Conservation (phyloP, 1,140 invertebrate species). For the Atopsyche davidsoni region DNA sequence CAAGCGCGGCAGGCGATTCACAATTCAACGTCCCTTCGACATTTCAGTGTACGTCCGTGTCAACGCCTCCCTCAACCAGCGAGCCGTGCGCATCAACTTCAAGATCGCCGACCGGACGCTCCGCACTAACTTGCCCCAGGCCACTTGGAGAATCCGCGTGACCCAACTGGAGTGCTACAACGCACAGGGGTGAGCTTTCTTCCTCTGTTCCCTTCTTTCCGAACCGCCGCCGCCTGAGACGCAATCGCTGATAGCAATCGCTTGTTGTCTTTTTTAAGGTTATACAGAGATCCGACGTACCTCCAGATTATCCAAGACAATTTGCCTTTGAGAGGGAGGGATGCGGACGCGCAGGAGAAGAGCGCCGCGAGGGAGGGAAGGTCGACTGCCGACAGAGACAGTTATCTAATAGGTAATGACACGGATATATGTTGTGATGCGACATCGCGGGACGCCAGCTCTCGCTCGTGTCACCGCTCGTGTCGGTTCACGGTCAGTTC, state of each 20-base stretch:
- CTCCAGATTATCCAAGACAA: slow-evolving; percentile 34
- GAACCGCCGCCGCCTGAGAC: too few relatives aligned
- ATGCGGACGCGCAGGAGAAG: background rate
- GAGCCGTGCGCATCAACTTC: slow-evolving; percentile 40
- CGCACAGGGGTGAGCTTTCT: slow-evolving; percentile 40
- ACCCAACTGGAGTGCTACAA: slow-evolving; percentile 56
- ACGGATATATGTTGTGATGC: too few relatives aligned
- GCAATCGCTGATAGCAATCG: too few relatives aligned
- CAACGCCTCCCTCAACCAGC: slow-evolving; percentile 43
- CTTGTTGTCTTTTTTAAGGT: too few relatives aligned
- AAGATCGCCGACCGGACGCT: slow-evolving; percentile 42
- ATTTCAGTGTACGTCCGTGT: slow-evolving; percentile 42
- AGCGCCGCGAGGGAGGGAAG: background rate
- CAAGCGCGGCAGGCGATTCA: background rate
- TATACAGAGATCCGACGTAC: too few relatives aligned
- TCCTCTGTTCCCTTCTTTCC: background rate
- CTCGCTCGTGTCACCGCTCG: too few relatives aligned
- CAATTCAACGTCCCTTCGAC: background rate
- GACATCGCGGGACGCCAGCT: too few relatives aligned
- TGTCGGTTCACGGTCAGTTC: too few relatives aligned
- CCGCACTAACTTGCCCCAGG: slow-evolving; percentile 40
- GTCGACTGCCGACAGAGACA: slow-evolving; percentile 39
- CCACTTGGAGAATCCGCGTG: slow-evolving; percentile 55
- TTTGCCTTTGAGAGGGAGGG: background rate
- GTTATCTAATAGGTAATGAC: slow-evolving; percentile 43